Evolutionary conservation across 92 coral and sea anemone species (phyloP).

Genomic region (Pocillopora grandis): DNA sequence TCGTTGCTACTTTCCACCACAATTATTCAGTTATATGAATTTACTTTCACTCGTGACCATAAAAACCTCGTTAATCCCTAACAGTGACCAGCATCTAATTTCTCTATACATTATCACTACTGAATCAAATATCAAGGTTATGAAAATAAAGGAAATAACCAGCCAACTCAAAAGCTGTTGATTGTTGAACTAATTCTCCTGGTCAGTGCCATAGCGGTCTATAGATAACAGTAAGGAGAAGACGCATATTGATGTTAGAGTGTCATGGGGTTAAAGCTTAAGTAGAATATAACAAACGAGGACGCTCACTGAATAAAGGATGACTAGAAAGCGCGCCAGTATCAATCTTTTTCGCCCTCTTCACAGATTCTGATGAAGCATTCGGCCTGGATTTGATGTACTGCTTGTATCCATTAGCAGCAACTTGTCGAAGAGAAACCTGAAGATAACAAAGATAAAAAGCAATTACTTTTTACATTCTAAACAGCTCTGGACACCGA

Average conservation of each 20-base stretch:
- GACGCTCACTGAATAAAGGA: constrained; percentile 71
- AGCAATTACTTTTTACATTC: neutral
- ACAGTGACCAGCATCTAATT: no score
- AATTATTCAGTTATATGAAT: neutral
- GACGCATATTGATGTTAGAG: no score
- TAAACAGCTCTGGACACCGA: neutral
- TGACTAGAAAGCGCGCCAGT: constrained; percentile 59
- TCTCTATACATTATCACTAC: no score
- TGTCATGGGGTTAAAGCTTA: no score
- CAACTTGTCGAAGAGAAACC: constrained; percentile 73
- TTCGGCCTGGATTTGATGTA: constrained; percentile 82
- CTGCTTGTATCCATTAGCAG: constrained; percentile 84
- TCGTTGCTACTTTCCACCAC: neutral
- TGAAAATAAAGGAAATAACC: no score
- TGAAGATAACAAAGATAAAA: constrained; percentile 1
- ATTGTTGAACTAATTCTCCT: no score
- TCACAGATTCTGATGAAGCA: constrained; percentile 92
- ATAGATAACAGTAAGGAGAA: no score
- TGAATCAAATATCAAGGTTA: no score
- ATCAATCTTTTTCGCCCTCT: constrained; percentile 75
- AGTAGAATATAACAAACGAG: neutral
- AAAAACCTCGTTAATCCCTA: no score
- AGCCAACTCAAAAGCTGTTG: no score
- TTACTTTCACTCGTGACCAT: no score
- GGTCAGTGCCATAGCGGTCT: no score